phyloP scores from a whole-genome alignment of 2,113 vertebrate species.

The Pygoscelis antarcticus region DNA sequence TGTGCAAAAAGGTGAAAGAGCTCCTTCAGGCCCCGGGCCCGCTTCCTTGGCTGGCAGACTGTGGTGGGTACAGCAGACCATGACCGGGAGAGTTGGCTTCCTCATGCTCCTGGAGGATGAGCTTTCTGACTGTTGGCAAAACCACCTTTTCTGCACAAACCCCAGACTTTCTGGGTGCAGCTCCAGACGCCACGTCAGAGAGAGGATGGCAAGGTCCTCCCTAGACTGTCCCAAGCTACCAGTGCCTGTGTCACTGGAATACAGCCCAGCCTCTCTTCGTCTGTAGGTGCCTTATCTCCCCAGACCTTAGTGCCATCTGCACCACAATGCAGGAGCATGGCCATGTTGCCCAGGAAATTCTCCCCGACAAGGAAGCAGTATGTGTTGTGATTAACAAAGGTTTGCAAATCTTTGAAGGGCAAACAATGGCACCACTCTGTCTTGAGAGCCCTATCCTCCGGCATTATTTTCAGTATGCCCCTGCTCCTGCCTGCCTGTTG shows the following conservation, averaged over 20 bases:
- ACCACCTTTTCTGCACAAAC: background rate
- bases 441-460: background rate
- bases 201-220: background rate
- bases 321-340: background rate
- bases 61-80: background rate
- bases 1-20: background rate
- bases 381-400: background rate
- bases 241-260: background rate
- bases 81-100: background rate
- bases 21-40: background rate
- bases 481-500: background rate
- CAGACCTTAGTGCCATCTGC: background rate
- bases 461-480: background rate
- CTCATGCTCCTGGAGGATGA: background rate
- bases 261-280: background rate
- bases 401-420: background rate
- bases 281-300: background rate
- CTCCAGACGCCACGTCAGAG: background rate
- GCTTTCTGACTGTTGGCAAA: background rate
- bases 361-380: background rate
- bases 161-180: background rate
- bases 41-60: background rate
- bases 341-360: background rate
- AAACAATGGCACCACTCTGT: background rate
- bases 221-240: background rate